Conservation (phyloP, 1,140 invertebrate genomes). For the Oedothorax gibbosus region DNA sequence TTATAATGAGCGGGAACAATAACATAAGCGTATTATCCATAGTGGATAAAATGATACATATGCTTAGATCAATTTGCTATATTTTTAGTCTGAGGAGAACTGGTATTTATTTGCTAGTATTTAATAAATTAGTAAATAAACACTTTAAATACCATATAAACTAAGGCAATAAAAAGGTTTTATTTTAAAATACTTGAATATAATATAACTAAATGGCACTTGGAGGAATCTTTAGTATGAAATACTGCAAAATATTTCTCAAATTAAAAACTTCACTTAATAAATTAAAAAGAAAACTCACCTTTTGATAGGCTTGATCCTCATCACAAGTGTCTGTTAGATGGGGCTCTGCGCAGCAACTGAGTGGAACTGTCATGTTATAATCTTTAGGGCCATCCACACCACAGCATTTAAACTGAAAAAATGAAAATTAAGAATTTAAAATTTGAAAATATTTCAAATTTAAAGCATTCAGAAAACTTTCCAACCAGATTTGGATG, state of each 20-base stretch:
- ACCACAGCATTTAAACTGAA: conserved; percentile 46
- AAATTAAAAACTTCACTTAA: neutral
- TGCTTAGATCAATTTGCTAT: too few species aligned
- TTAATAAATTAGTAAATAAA: too few species aligned
- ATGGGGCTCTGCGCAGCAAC: conserved; percentile 10
- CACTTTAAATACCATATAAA: too few species aligned
- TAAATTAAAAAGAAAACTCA: conserved; percentile 14
- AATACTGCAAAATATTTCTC: neutral
- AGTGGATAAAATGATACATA: too few species aligned
- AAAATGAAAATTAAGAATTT: neutral
- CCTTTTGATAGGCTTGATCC: neutral
- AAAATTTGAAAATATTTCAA: neutral
- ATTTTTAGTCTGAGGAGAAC: too few species aligned
- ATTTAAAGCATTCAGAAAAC: neutral
- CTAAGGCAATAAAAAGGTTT: too few species aligned
- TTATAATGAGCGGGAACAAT: too few species aligned
- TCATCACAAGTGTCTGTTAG: neutral
- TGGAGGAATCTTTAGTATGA: too few species aligned
- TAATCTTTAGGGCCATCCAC: conserved; percentile 30
- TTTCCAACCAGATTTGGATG: neutral
- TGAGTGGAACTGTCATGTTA: neutral
- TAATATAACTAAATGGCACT: too few species aligned
- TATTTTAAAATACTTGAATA: too few species aligned
- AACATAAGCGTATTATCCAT: too few species aligned
- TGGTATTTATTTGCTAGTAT: too few species aligned